A percentile compares a stretch with the other conserved stretches of the same genome.
Conservation (phyloP, 2,797 vertebrate genomes). For the Bovichtus diacanthus region DNA sequence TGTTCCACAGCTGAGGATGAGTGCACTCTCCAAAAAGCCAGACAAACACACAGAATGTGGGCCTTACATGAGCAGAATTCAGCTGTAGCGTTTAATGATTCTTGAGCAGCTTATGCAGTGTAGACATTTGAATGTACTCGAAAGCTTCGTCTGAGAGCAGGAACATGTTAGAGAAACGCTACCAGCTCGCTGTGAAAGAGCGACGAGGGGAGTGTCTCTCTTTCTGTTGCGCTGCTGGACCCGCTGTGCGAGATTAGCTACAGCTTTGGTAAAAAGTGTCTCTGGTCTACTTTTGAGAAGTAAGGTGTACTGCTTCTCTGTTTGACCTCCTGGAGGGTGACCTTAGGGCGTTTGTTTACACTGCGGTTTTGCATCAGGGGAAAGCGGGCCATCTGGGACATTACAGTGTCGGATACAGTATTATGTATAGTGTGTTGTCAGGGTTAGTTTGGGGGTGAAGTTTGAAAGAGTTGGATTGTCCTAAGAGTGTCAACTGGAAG, state of each 20-base stretch:
- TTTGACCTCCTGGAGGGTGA: conserved; percentile 79
- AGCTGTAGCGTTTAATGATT: conserved; percentile 67
- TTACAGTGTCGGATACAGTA: conserved; percentile 48
- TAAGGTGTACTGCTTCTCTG: conserved; percentile 56
- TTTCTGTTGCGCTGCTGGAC: conserved; percentile 19
- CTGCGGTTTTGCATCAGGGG: conserved; percentile 62
- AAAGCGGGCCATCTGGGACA: conserved; percentile 73
- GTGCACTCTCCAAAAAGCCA: conserved; percentile 64
- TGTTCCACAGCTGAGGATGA: conserved; percentile 74
- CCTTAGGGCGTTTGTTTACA: conserved; percentile 80
- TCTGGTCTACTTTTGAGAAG: conserved; percentile 49
- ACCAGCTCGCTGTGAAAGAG: conserved; percentile 25
- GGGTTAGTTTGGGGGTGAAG: conserved; percentile 24
- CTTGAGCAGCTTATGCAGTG: conserved; percentile 56
- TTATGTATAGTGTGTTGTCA: conserved; percentile 52
- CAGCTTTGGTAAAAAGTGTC: conserved; percentile 49
- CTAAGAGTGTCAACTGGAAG: background rate
- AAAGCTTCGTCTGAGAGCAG: conserved; percentile 49
- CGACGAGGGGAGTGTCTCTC: conserved; percentile 18
- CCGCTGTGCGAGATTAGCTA: conserved; percentile 40
- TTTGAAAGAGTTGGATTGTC: conserved; percentile 19
- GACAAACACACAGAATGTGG: conserved; percentile 64
- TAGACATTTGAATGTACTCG: conserved; percentile 58
- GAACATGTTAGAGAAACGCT: conserved; percentile 40
- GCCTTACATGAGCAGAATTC: conserved; percentile 62